Conservation (phyloP, 2,113 vertebrate species). For the Murina feae region DNA sequence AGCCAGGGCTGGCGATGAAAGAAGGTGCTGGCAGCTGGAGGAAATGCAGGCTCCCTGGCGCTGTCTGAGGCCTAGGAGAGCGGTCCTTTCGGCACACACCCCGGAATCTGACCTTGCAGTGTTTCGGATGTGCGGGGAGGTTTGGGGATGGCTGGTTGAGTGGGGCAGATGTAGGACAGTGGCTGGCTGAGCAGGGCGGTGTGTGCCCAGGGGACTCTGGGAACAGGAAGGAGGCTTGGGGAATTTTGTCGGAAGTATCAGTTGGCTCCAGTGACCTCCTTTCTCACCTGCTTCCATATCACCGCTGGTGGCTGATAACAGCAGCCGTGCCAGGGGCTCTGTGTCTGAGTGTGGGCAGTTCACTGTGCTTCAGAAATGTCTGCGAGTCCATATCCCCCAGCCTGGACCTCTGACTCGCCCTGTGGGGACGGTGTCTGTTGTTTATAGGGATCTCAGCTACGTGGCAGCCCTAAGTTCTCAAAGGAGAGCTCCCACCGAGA, state of each 20-base stretch:
- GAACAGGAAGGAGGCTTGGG: fast-evolving
- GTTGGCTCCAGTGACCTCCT: neutral
- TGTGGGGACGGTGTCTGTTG: fast-evolving
- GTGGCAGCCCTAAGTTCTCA: neutral
- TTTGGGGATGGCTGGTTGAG: neutral
- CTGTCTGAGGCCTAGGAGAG: neutral
- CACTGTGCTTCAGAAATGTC: neutral
- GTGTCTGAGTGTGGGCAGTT: neutral
- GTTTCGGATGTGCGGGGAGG: neutral
- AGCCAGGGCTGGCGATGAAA: neutral
- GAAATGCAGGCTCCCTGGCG: neutral
- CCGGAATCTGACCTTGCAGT: neutral
- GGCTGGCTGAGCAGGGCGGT: fast-evolving
- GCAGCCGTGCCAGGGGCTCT: neutral
- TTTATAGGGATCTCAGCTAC: neutral
- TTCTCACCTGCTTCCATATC: fast-evolving
- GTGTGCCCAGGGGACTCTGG: fast-evolving
- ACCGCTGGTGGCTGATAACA: neutral
- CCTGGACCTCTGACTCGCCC: neutral
- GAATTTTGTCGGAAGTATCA: neutral
- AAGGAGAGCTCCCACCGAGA: fast-evolving
- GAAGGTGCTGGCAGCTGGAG: neutral
- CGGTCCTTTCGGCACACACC: neutral
- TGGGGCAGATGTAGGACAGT: neutral
- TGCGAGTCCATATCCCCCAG: fast-evolving